Base-by-base conservation (phyloP, 2,113 vertebrate genomes). In the Centropus bengalensis region DNA sequence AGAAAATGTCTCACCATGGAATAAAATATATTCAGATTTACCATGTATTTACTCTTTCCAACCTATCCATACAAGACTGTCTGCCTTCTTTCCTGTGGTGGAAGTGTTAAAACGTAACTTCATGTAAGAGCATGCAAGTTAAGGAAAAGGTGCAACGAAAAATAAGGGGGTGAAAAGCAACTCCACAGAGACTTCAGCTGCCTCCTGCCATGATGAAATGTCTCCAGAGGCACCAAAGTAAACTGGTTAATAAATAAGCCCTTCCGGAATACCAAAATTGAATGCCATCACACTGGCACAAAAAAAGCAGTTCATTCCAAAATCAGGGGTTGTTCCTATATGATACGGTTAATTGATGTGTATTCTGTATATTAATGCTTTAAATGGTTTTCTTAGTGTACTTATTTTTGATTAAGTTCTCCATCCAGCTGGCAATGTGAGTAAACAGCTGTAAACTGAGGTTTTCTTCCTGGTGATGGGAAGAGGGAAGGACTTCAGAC, bases 51-150 rank as follows among this genome's bases (percentile, higher is more conserved):
- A 36, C 56, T 91, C 40, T 78, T 88, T 83, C 52, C 62, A 74
- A 12, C n/a, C 32, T 86, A 18, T 71, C 69, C 8, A 16, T 44
- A 33, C 13, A 23, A 2, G 12, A 6, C 28, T n/a, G 32, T 12
- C 30, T 38, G 10, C 14, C 68, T 58, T 80, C 45, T 58, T 5
- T 82, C 32, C 27, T n/a, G 1, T 7, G 33, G 23, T 10, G 4
- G 49, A 59, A 58, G 49, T 89, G n/a, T 8, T 15, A 80, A 82
- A 85, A 30, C 15, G 22, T 22, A 52, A 28, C 21, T 58, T 74
- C 22, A 60, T 0, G 0, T 63, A 45, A 74, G 8, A 70, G 23
- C 32, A 13, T 5, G 9, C 45, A 64, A 10, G 15, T 52, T 71
- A 45, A 88, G 8, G 27, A 83, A 74, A 71, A 88, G 30, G 3